A percentile compares a stretch with the other conserved stretches of the same genome.
phyloP scores from a whole-genome alignment of 2,113 vertebrate genomes.

The Perccottus glenii region DNA sequence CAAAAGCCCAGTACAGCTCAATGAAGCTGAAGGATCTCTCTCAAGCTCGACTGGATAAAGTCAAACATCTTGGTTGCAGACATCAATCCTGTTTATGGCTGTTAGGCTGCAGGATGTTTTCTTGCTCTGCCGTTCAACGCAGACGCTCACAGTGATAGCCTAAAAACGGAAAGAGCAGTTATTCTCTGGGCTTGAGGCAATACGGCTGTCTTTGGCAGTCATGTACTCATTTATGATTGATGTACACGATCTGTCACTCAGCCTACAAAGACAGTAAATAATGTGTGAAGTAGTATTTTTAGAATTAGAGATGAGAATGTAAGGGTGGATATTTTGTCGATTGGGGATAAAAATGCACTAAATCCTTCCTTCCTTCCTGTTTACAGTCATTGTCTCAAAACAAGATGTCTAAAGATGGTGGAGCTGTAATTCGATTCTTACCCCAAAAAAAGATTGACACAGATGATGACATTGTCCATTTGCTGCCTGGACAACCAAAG shows the following conservation, averaged over 20 bases:
- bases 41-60: conserved; percentile 74
- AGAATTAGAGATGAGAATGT: conserved; percentile 3
- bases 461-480: conserved; percentile 58
- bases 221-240: conserved; percentile 59
- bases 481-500: conserved; percentile 66
- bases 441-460: conserved; percentile 26
- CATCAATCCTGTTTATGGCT: conserved; percentile 78
- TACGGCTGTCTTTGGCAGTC: conserved; percentile 61
- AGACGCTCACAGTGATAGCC: conserved; percentile 46
- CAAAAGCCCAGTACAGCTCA: conserved; percentile 64
- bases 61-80: conserved; percentile 67
- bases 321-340: conserved; percentile 2
- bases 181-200: conserved; percentile 55
- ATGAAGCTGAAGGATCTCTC: conserved; percentile 74
- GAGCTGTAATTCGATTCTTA: conserved; percentile 1
- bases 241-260: conserved; percentile 33
- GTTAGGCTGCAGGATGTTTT: conserved; percentile 73
- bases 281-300: conserved; percentile 13
- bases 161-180: conserved; percentile 61
- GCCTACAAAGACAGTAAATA: conserved; percentile 14
- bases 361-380: conserved; percentile 1
- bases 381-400: not conserved
- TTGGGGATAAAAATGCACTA: too few species aligned
- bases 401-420: conserved; percentile 5
- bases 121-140: conserved; percentile 63